Base-by-base conservation (phyloP, 2,888 invertebrate genomes). In the Agonum fuliginosum region DNA sequence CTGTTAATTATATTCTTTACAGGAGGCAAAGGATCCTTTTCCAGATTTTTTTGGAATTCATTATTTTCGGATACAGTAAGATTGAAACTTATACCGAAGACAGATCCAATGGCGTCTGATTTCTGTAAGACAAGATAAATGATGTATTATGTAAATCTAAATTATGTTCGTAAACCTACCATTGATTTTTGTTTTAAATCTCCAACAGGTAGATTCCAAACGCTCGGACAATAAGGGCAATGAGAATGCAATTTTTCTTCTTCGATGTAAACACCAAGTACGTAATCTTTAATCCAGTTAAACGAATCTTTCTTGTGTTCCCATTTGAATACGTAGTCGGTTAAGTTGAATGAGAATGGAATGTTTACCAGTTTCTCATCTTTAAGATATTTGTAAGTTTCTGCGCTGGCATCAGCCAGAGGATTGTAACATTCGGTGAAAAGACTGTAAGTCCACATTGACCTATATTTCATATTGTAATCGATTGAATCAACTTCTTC, bases 391-490 rank as follows among this genome's bases (percentile, higher is more conserved):
- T 37, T 67, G 12, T 41, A 67, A 19, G 67, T 67, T 20, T 20
- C 41, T 41, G 19, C 20, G 22, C 41, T 67, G n/a, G 22, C 37
- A 3, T 41, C 67, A 3, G 22, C 12, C 10, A 67, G n/a, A 10
- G 67, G 67, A 20, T 37, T 41, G 10, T 41, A 67, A 20, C 41
- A 20, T 22, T 19, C 19, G n/a, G 37, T n/a, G n/a, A 3, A 41
- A 12, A 2, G 1, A 67, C 10, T 37, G 20, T 67, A 37, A 3
- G 37, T 41, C 67, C 67, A 67, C 1, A 67, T 19, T 4, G 67
- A 67, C 67, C 67, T 67, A 8, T 67, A 67, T 37, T 67, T 67
- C n/a, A 41, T 17, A 4, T 67, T 67, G 22, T 67, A 67, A 17
- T 67, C 67, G n/a, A 67, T 67, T 3, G 37, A 10, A n/a, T 41